Conservation (phyloP, 2,888 invertebrate species). For the Theretra japonica region DNA sequence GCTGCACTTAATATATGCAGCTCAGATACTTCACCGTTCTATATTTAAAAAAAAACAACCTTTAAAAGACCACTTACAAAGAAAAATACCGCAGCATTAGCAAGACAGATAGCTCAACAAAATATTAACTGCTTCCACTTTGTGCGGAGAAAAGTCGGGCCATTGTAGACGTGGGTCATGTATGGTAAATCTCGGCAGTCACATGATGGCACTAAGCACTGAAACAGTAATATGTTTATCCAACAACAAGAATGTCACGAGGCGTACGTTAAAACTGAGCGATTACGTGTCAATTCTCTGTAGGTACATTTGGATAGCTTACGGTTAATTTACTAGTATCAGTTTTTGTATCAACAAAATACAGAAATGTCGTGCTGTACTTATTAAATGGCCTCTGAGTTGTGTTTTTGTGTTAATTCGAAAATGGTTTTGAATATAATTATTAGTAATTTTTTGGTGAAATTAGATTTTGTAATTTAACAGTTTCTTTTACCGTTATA, state of each 20-base stretch:
- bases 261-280: constrained; percentile 40
- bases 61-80: not conserved
- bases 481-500: too few relatives aligned
- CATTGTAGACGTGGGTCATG: constrained; percentile 46
- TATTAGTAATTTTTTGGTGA: too few relatives aligned
- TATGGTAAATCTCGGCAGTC: constrained; percentile 51
- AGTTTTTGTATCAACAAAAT: not conserved
- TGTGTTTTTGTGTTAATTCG: too few relatives aligned
- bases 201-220: constrained; percentile 54
- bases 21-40: not conserved
- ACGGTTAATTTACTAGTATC: not conserved
- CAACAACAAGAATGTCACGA: constrained; percentile 57
- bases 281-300: constrained; percentile 41
- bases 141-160: constrained; percentile 21
- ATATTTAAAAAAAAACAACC: not conserved
- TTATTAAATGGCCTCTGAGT: not conserved
- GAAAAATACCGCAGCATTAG: not conserved
- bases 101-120: not conserved
- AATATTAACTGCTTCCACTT: not conserved
- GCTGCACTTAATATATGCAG: too few relatives aligned
- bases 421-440: too few relatives aligned
- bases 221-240: constrained; percentile 67
- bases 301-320: not conserved
- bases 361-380: too few relatives aligned
- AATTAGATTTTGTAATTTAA: too few relatives aligned